These are phyloP conservation scores for Zaprionus africanus DNA, from an alignment of 1,140 invertebrate species.

Conservation along the genomic window DNA sequence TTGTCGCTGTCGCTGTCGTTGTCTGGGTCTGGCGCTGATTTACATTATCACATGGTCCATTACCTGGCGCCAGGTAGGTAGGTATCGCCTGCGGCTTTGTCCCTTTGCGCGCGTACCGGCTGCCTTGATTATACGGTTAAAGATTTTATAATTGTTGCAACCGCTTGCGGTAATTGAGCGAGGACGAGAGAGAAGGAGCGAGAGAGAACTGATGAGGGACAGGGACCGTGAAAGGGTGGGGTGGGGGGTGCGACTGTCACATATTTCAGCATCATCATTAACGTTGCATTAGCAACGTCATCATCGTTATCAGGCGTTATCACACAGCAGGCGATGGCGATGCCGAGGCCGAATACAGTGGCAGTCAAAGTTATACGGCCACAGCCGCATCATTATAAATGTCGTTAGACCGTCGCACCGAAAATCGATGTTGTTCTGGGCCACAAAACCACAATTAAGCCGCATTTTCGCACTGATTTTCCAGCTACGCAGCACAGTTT, in stretches of 20 bases:
- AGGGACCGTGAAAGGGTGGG: neutral
- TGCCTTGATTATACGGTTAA: conserved; percentile 32
- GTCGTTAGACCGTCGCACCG: conserved; percentile 2
- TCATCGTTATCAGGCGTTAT: conserved; percentile 25
- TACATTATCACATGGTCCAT: conserved; percentile 47
- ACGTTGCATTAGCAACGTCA: conserved; percentile 35
- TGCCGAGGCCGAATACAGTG: neutral
- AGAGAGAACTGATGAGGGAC: neutral
- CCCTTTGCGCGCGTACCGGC: conserved; percentile 3
- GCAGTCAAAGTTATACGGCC: conserved; percentile 7
- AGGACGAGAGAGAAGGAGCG: neutral
- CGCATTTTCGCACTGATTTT: conserved; percentile 39
- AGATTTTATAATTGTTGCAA: conserved; percentile 44
- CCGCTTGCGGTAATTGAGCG: conserved; percentile 41
- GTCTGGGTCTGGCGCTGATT: conserved; percentile 36
- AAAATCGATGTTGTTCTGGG: conserved; percentile 27
- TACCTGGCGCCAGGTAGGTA: conserved; percentile 20
- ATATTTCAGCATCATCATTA: conserved; percentile 36
- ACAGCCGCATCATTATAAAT: conserved; percentile 45
- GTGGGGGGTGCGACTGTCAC: neutral
- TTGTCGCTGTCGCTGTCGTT: conserved; percentile 3
- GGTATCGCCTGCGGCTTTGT: conserved; percentile 25
- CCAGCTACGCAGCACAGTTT: conserved; percentile 2
- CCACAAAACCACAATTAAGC: conserved; percentile 46
- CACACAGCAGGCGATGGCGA: conserved; percentile 8